Percentiles rank a stretch among this genome's conserved stretches.
Conservation (phyloP, 2,113 vertebrate species). For the Callipepla squamata region DNA sequence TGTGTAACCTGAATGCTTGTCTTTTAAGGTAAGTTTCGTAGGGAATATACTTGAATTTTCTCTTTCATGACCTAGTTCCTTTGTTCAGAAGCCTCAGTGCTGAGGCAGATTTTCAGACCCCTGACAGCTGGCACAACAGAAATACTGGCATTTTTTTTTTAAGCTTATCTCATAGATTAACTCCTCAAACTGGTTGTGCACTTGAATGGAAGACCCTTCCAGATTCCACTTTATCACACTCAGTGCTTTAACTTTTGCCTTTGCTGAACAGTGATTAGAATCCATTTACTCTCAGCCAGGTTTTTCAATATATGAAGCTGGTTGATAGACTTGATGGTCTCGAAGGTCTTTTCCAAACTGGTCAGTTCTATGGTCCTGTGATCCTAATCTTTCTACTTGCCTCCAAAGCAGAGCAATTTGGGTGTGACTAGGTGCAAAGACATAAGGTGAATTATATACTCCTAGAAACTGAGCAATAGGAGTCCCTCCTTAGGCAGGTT, state of each 20-base stretch:
- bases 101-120: slow-evolving; percentile 43
- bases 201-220: slow-evolving; percentile 43
- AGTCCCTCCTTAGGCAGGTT: neutral
- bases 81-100: slow-evolving; percentile 56
- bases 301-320: neutral
- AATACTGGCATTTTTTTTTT: slow-evolving; percentile 8
- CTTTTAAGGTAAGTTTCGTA: slow-evolving; percentile 18
- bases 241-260: neutral
- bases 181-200: slow-evolving; percentile 47
- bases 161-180: slow-evolving; percentile 60
- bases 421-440: neutral
- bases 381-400: neutral
- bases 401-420: neutral
- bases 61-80: slow-evolving; percentile 59
- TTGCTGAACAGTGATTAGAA: neutral
- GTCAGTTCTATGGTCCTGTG: too few relatives aligned
- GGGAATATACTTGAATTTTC: slow-evolving; percentile 48
- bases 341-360: too few relatives aligned
- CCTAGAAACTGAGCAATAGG: neutral
- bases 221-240: slow-evolving; percentile 37
- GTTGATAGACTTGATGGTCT: neutral
- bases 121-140: slow-evolving; percentile 61
- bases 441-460: neutral
- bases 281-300: neutral
- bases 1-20: neutral